Base-by-base conservation (phyloP, 2,797 vertebrate species). In the Spheniscus humboldti region DNA sequence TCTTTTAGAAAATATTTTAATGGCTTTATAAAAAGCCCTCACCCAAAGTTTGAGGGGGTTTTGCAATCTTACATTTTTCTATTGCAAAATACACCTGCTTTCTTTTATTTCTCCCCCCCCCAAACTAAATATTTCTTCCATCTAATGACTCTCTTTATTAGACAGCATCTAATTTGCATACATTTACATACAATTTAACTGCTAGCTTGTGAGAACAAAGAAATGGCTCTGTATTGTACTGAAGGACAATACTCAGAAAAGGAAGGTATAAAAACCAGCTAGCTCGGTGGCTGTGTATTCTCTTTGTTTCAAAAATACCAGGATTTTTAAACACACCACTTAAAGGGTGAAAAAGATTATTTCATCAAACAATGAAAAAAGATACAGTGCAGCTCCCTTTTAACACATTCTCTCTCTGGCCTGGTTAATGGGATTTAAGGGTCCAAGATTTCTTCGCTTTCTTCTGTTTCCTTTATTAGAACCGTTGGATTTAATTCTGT, bases 71-170 rank as follows among this genome's bases (percentile, higher is more conserved):
- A 97, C 93, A 97, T 98, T 98, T 95, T 98, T 96, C 97, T 97
- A 97, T 94, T 97, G 97, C 96, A 98, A 98, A 98, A 98, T 98
- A 98, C 98, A 98, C 98, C 98, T 98, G 98, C 98, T 97, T 98
- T 98, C 96, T 96, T 97, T 96, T 94, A 92, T 94, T 96, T 95
- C 79, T 66, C 73, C 86, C 50, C 88, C 88, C 56, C 94, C 85
- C 90, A 98, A 97, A 98, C 98, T 98, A 98, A 98, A 98, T 98
- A 98, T 98, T 98, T 98, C 98, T 98, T 98, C 98, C 98, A 98
- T 98, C 98, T 98, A 98, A 98, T 98, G 98, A 98, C 97, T 98
- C 98, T 98, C 98, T 98, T 98, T 98, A 98, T 98, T 98, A 98
- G 98, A 98, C 97, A 98, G 98, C 98, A 98, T 98, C 98, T 98